Evolutionary conservation across 2,888 invertebrate species (phyloP).

Genomic region (Lysandra coridon): DNA sequence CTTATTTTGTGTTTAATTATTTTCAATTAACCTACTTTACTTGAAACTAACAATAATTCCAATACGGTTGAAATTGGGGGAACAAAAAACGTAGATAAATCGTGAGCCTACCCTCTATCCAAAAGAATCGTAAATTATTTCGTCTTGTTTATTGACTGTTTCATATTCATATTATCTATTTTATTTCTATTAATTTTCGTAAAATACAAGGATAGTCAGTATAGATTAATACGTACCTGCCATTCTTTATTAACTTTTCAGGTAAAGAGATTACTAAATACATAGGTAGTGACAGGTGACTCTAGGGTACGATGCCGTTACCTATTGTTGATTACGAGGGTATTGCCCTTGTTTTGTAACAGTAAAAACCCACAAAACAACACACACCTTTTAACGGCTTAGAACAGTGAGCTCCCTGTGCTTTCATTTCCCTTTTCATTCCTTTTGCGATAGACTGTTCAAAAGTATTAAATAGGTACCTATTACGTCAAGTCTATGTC

Average conservation of each 20-base stretch:
- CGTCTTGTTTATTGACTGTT: background rate
- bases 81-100: background rate
- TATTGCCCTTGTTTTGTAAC: background rate
- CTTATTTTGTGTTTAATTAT: constrained; percentile 11
- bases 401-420: background rate
- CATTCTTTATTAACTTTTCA: background rate
- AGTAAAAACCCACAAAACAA: constrained; percentile 14
- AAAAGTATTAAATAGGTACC: too few species aligned
- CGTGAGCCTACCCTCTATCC: background rate
- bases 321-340: constrained; percentile 11
- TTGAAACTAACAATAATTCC: background rate
- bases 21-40: constrained; percentile 16
- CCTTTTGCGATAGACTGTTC: background rate
- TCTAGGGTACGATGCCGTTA: background rate
- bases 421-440: background rate
- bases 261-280: background rate
- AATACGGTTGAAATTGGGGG: background rate
- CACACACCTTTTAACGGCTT: background rate
- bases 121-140: background rate
- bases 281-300: too few species aligned
- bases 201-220: too few species aligned
- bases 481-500: too few species aligned
- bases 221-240: background rate
- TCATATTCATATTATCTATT: too few species aligned
- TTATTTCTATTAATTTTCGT: too few species aligned